Base-by-base conservation (phyloP, 2,113 vertebrate species). In the Myrmecophaga tridactyla region DNA sequence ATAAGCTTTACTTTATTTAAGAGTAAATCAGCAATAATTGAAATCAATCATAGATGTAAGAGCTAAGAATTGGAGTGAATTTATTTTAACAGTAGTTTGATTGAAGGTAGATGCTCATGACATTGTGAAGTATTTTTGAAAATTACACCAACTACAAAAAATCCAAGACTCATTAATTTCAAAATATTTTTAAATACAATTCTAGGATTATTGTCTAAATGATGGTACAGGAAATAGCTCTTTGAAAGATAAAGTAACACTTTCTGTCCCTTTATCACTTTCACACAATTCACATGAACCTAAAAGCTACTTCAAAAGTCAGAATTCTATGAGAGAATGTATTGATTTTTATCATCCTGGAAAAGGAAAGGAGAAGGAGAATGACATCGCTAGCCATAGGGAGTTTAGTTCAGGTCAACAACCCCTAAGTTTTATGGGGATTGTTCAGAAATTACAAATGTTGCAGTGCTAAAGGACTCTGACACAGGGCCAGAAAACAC, bases 311-410 rank as follows among this genome's bases (percentile, higher is more conserved):
- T 76, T 89, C 73, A 81, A 85, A 95, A 96, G 88, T 84, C 95
- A 93, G 80, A 96, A 82, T 86, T 96, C 95, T 96, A 23, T 69
- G 83, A 95, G 56, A 96, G 94, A 72, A 96, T 78, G 80, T 96
- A 97, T 97, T 93, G 97, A 98, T 98, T 98, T 97, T 97, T 96
- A 96, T 97, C 96, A 96, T 95, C 86, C 94, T 94, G 72, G 75
- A 97, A 96, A 97, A 93, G 93, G 93, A 97, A 97, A 94, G 4
- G 27, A 97, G 94, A 97, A 72, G 46, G 27, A 96, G 90, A 97
- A 95, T 96, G 96, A 96, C 96, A 97, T 89, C 93, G 89, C 86
- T 75, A 90, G 89, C 96, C 83, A 95, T 14, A 14, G 93, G 94
- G 90, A 96, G 89, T 97, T 97, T 96, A 69, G 95, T 81, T 97